Evolutionary conservation across 2,113 vertebrate species (phyloP).

Genomic region (Fregata magnificens): DNA sequence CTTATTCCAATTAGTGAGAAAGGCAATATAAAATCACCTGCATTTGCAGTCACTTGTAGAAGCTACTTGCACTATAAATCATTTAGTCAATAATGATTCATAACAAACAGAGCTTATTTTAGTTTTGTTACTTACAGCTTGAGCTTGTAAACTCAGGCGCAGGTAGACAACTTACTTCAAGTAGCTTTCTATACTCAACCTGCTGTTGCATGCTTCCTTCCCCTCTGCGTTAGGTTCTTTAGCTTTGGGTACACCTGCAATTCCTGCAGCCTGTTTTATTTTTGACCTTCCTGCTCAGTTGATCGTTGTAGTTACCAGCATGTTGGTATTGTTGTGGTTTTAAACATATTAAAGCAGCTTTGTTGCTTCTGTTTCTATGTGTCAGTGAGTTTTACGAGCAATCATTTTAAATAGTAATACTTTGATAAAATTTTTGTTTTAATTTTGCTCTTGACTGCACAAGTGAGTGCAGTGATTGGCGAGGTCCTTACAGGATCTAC

Average conservation of each 20-base stretch:
- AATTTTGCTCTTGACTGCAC: background rate
- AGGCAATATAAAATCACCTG: background rate
- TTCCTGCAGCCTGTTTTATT: rapidly evolving
- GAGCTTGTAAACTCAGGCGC: background rate
- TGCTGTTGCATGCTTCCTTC: background rate
- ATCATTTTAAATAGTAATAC: background rate
- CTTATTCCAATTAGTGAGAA: background rate
- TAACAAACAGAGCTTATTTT: background rate
- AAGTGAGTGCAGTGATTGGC: background rate
- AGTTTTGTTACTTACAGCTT: background rate
- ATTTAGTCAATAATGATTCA: conserved; percentile 4
- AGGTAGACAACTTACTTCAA: background rate
- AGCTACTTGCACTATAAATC: background rate
- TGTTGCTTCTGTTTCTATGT: background rate
- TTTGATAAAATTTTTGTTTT: background rate
- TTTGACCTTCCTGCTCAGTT: background rate
- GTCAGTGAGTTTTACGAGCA: background rate
- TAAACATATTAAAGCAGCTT: background rate
- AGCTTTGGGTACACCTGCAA: background rate
- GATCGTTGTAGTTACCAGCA: background rate
- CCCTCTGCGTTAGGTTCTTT: rapidly evolving
- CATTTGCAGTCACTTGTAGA: background rate
- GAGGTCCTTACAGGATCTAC: background rate
- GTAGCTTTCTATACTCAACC: rapidly evolving
- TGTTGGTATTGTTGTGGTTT: background rate